Evolutionary conservation across 64 coral and sea anemone genomes (phyloP).

Genomic region (Porites australiensis): DNA sequence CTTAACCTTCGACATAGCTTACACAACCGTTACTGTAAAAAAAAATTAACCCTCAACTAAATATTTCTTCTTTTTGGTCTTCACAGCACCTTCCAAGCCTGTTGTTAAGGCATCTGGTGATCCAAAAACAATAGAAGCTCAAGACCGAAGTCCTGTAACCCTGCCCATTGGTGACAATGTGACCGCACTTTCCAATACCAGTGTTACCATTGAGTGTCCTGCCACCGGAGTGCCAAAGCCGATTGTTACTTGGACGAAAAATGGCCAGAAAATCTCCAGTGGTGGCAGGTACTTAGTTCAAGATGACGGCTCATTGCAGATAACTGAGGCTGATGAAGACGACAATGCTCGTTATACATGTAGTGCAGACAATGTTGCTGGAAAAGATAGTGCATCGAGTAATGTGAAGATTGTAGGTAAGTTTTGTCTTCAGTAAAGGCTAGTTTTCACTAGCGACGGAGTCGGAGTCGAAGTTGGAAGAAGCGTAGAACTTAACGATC

Average conservation of each 20-base stretch:
- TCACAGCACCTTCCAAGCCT: constrained; percentile 58
- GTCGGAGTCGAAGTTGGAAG: too few relatives aligned
- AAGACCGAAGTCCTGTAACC: background rate
- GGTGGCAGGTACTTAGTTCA: constrained; percentile 1
- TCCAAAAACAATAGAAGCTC: constrained; percentile 2
- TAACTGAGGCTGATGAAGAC: background rate
- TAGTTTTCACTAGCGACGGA: too few relatives aligned
- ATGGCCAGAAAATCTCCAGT: background rate
- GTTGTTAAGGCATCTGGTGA: constrained; percentile 22
- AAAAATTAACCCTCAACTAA: too few relatives aligned
- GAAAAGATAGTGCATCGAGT: constrained; percentile 7
- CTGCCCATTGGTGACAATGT: constrained; percentile 44
- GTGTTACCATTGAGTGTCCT: constrained; percentile 28
- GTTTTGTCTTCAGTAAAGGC: background rate
- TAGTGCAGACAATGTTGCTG: constrained; percentile 26
- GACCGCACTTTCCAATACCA: constrained; percentile 51
- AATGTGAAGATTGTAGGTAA: constrained; percentile 16
- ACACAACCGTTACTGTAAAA: too few relatives aligned
- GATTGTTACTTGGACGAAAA: constrained; percentile 38
- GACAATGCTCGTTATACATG: constrained; percentile 51
- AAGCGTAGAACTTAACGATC: too few relatives aligned
- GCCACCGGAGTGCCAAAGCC: constrained; percentile 47
- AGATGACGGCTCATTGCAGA: constrained; percentile 18
- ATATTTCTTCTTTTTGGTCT: too few relatives aligned
- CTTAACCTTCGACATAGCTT: too few relatives aligned